These are phyloP conservation scores for Listronotus oregonensis DNA, from an alignment of 1,140 invertebrate genomes.

Conservation along the genomic window DNA sequence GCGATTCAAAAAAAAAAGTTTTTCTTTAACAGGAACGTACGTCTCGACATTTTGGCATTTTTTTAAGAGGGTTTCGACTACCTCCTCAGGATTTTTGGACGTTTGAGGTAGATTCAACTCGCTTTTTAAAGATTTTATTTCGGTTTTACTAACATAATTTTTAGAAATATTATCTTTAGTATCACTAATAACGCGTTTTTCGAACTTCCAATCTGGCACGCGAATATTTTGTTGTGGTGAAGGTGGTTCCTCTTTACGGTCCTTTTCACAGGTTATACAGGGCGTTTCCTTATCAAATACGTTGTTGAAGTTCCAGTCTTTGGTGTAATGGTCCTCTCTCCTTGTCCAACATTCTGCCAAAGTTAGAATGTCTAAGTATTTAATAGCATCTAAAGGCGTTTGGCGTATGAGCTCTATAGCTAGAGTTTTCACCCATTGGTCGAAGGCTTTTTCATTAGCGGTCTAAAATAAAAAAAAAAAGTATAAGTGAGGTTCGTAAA, in stretches of 20 bases:
- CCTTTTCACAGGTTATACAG: constrained; percentile 7
- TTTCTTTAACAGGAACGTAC: constrained; percentile 66
- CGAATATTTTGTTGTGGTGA: too few relatives aligned
- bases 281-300: background rate
- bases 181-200: background rate
- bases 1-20: constrained; percentile 64
- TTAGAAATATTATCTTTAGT: background rate
- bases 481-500: background rate
- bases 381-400: constrained; percentile 65
- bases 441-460: constrained; percentile 62
- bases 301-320: constrained; percentile 45
- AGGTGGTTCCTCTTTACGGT: background rate
- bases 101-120: background rate
- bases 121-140: background rate
- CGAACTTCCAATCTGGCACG: constrained; percentile 2
- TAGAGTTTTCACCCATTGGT: constrained; percentile 66
- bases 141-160: background rate
- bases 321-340: constrained; percentile 31
- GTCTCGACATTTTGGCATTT: constrained; percentile 64
- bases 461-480: constrained; percentile 57
- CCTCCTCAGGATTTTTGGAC: constrained; percentile 49
- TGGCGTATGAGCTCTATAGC: constrained; percentile 67
- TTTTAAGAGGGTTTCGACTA: constrained; percentile 60
- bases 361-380: constrained; percentile 59
- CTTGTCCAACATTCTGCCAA: constrained; percentile 48